Evolutionary conservation across 2,888 invertebrate species (phyloP).

Genomic region (Rapana venosa): DNA sequence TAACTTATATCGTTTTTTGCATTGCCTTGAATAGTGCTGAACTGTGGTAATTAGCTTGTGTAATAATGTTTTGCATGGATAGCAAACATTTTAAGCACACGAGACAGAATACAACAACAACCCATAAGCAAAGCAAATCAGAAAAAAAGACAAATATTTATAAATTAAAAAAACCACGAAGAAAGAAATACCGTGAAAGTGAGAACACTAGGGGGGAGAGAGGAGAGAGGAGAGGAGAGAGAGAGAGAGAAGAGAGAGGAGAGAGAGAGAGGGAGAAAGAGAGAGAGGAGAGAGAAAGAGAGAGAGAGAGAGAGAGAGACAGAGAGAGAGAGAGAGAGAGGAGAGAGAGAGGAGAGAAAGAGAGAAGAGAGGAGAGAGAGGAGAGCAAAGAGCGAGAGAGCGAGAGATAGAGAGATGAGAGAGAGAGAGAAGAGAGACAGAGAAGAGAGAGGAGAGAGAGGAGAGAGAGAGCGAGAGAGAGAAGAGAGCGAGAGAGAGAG

Average conservation of each 20-base stretch:
- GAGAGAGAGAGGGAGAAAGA: not conserved
- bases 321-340: constrained; percentile 1
- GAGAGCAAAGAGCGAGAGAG: not conserved
- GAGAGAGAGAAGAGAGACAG: not conserved
- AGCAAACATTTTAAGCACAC: too few species aligned
- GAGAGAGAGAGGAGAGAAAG: not conserved
- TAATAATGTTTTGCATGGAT: too few species aligned
- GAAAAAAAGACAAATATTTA: too few species aligned
- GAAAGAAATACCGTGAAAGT: too few species aligned
- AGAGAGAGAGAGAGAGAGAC: not conserved
- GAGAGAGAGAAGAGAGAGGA: not conserved
- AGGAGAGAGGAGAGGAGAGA: not conserved
- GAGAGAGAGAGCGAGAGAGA: not conserved
- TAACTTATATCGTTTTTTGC: too few species aligned
- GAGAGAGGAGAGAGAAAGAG: not conserved
- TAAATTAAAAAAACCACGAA: too few species aligned
- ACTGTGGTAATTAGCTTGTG: too few species aligned
- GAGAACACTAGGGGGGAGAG: too few species aligned
- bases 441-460: not conserved
- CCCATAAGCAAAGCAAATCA: too few species aligned
- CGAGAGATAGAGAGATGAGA: not conserved
- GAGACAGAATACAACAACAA: too few species aligned
- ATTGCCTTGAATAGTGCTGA: too few species aligned
- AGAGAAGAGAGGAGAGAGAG: not conserved
- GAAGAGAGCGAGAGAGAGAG: not conserved